These are phyloP conservation scores for Eulemur rufifrons DNA, from an alignment of 2,113 vertebrate genomes.

Conservation along the genomic window DNA sequence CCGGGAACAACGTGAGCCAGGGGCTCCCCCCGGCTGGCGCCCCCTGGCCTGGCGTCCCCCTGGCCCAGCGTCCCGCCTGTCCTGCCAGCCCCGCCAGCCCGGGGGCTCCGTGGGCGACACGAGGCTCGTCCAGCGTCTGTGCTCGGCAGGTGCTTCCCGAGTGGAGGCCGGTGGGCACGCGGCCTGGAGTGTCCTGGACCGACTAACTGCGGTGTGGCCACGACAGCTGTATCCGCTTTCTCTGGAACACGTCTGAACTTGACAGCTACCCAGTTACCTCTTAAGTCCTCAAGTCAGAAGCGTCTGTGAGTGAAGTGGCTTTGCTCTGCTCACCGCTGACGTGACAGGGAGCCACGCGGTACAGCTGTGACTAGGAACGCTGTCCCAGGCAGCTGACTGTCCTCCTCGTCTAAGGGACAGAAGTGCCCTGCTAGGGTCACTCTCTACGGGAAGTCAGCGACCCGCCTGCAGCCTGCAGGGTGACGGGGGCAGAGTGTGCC, in stretches of 20 bases:
- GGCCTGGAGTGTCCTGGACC: neutral
- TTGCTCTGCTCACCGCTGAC: rapidly evolving
- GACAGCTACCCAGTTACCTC: neutral
- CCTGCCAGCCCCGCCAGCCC: neutral
- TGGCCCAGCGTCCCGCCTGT: neutral
- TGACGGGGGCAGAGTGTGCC: rapidly evolving
- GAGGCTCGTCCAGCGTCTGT: neutral
- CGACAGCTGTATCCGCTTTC: neutral
- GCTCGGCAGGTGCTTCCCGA: neutral
- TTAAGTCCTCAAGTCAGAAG: neutral
- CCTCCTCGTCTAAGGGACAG: neutral
- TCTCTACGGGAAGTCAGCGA: neutral
- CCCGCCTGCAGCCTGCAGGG: neutral
- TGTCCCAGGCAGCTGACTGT: neutral
- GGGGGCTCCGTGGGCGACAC: neutral
- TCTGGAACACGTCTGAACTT: neutral
- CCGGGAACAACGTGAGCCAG: neutral
- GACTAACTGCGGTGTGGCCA: neutral
- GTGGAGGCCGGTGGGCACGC: rapidly evolving
- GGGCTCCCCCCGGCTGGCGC: neutral
- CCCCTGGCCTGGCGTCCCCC: neutral
- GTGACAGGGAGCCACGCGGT: neutral
- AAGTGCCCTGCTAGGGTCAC: neutral
- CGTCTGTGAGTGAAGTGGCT: neutral
- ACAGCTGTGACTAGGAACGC: neutral